Evolutionary conservation across 2,888 invertebrate species (phyloP), one percentile per base, ranked within the genome.

Genomic region (Chaetogeoica ovagalla): DNA sequence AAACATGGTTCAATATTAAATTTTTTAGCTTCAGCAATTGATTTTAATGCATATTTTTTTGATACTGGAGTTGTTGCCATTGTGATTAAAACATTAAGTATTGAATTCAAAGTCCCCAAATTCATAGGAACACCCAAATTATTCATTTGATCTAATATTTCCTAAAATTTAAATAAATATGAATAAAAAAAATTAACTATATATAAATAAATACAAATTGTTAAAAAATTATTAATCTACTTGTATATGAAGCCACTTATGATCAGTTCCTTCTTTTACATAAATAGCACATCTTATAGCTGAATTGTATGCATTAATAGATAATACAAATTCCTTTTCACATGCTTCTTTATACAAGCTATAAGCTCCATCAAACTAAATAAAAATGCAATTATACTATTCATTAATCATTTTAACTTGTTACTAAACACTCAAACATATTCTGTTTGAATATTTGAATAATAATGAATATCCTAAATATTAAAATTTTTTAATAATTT

Each of bases 1-100:
- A 96, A 87, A 30, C 91, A 91, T 0, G 95, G 95, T 84, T 91
- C 88, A 39, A 96, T 89, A 15, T 90, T 91, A 0, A 93, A 84
- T 15, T 85, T 85, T 83, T 88, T 90, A 85, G 94, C 93, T 86
- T 94, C 93, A 3, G 88, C 84, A 6, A 93, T 85, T 0, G 89
- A 86, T 82, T 88, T 87, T 0, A 90, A 85, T 7, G 89, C 86
- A 21, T 88, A 85, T 6, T 86, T 85, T 83, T 88, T 88, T 0
- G 88, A 86, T 62, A 86, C 82, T 68, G 85, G 85, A 19, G 86
- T 86, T 21, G 85, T 85, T 2, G 87, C 87, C 84, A 90, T 87
- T 13, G 86, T 85, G 81, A 87, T 87, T 30, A 91, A 84, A 4
- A 87, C 85, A 83, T 88, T 88, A 17, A 94, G 86, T 69, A 89